These are phyloP conservation scores for Mylabris phalerata DNA, from an alignment of 1,140 invertebrate genomes.

Conservation along the genomic window DNA sequence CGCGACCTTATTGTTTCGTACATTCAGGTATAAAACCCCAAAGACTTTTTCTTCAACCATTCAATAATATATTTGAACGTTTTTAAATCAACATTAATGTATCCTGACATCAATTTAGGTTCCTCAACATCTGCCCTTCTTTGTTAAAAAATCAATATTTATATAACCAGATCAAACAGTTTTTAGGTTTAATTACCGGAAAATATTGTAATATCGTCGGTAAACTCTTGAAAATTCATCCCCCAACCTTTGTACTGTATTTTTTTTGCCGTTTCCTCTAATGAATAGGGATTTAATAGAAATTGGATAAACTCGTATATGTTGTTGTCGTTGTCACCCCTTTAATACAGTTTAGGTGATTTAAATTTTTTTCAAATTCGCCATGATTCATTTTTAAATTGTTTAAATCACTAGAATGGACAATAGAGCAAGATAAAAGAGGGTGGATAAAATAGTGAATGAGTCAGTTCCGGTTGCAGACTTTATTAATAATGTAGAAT, in stretches of 20 bases:
- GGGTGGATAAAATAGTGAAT: no score
- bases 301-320: constrained; percentile 9
- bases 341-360: no score
- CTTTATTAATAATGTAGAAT: no score
- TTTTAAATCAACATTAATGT: constrained; percentile 7
- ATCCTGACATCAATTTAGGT: constrained; percentile 18
- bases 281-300: neutral
- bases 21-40: constrained; percentile 9
- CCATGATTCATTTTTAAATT: constrained; percentile 13
- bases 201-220: constrained; percentile 21
- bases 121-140: constrained; percentile 17
- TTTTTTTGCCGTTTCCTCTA: no score
- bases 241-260: neutral
- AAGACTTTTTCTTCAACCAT: constrained; percentile 2
- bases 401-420: neutral
- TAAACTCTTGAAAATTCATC: neutral
- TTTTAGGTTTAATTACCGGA: constrained; percentile 20
- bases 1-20: constrained; percentile 12
- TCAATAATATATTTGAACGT: no score
- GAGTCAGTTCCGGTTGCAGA: no score
- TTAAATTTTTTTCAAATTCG: no score
- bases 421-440: no score
- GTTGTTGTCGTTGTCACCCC: no score
- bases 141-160: constrained; percentile 20
- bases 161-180: constrained; percentile 20